Base-by-base conservation (phyloP, 2,888 invertebrate genomes). In the Euplexia lucipara region DNA sequence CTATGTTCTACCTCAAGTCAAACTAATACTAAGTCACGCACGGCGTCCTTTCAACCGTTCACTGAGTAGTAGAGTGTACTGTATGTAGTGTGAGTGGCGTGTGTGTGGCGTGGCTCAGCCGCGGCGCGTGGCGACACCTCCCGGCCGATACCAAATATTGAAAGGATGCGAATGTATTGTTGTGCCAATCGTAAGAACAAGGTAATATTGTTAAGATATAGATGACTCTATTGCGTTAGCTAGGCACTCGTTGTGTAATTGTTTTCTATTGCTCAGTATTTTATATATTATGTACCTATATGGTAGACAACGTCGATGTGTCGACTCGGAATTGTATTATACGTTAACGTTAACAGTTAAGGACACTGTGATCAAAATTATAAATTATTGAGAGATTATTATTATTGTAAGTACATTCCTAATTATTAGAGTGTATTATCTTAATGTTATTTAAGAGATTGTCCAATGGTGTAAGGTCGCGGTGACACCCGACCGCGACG, bases 341-440 rank as follows among this genome's bases (percentile, higher is more conserved):
- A 93, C 90, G 94, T 95, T 94, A 92, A 91, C 89, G 88, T 94
- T 94, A 93, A 95, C 93, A 94, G 93, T 94, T 92, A 95, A 94
- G 93, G 87, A 91, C 90, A 94, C 95, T 95, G 95, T 95, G 95
- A 95, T 95, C 93, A 92, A 95, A 95, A 95, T 95, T 95, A 95
- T 95, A 93, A 94, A 95, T 93, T 95, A 95, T 94, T 94, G 93
- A 95, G 94, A 95, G 94, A 95, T 95, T 95, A 94, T 94, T 91
- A 93, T 90, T 86, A 93, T 90, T 92, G 88, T 95, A 95, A 93
- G 92, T 92, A 95, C 94, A 95, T 94, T 95, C 95, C 95, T 94
- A 93, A 92, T 86, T 82, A 89, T 91, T 92, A 93, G 90, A 92
- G 91, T 89, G 91, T 92, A 91, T 91, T 90, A 92, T 91, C 90